Base-by-base conservation (phyloP, 1,140 invertebrate genomes). In the Cydia pomonella region DNA sequence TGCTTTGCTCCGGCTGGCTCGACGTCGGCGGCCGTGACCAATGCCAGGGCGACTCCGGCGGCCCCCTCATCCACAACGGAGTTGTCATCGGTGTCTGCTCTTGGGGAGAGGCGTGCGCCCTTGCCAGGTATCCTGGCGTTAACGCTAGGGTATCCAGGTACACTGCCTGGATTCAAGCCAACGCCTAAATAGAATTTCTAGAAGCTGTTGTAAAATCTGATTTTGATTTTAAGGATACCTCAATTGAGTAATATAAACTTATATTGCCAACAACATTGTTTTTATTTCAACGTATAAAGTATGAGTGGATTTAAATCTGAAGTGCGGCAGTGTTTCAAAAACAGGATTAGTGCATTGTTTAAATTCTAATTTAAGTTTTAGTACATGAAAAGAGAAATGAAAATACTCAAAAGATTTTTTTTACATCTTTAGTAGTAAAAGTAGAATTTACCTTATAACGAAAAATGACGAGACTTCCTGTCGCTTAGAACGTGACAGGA, bases 41-140 rank as follows among this genome's bases (percentile, higher is more conserved):
- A 27, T 82, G 80, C 63, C 72, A 74, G 13, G 80, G 81, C 3
- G 82, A 84, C 62, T 73, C 77, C 1, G 84, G 83, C 0, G 80
- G 82, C n/a, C 78, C 95, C 3, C 76, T 95, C 25, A 85, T 94
- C 3, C 94, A 94, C 76, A 87, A 92, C 38, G 83, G 85, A 6
- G 87, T 93, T 18, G 77, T 88, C 63, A 85, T 91, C 13, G 95
- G 95, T 13, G 87, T 95, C 7, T 91, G 93, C 1, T 94, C 94
- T 13, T 95, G 93, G 92, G 91, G 91, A 1, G 86, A 93, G 2
- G 82, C 89, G n/a, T 95, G 95, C 78, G 94, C 84, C n/a, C 74
- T 79, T 23, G 75, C 83, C 1, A 77, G 81, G 4, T 94, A 82
- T 75, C 94, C 94, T 7, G 93, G 93, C 1, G 88, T 94, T 13